Conservation (phyloP, 2,797 vertebrate species). For the Chiroxiphia lanceolata region DNA sequence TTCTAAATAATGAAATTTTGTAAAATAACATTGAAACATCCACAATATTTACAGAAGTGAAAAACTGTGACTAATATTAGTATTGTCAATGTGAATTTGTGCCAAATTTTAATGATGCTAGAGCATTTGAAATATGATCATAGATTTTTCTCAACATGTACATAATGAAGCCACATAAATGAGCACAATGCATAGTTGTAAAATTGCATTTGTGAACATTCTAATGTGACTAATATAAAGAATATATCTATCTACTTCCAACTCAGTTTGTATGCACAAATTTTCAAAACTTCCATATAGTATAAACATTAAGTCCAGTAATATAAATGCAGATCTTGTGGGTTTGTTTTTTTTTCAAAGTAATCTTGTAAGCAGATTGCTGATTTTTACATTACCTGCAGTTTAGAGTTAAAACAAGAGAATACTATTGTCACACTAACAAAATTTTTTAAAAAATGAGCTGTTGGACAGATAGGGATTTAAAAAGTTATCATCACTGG, state of each 20-base stretch:
- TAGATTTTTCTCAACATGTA: neutral
- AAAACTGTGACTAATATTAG: neutral
- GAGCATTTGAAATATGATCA: neutral
- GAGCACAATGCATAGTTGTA: neutral
- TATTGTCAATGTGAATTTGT: neutral
- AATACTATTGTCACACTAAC: neutral
- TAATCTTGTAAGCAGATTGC: neutral
- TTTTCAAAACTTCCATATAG: neutral
- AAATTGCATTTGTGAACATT: neutral
- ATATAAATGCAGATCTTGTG: neutral
- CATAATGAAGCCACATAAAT: neutral
- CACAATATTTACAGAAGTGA: neutral
- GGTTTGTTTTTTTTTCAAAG: neutral
- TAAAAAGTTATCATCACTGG: neutral
- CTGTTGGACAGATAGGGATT: neutral
- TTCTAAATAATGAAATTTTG: neutral
- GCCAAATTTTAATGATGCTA: neutral
- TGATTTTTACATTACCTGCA: neutral
- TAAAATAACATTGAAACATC: neutral
- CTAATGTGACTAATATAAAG: neutral
- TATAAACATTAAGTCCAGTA: neutral
- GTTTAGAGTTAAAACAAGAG: neutral
- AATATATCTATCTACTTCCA: neutral
- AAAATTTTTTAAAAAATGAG: neutral
- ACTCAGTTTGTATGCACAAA: neutral